Evolutionary conservation across 2,113 vertebrate genomes (phyloP).

Genomic region (Onychostruthus taczanowskii): DNA sequence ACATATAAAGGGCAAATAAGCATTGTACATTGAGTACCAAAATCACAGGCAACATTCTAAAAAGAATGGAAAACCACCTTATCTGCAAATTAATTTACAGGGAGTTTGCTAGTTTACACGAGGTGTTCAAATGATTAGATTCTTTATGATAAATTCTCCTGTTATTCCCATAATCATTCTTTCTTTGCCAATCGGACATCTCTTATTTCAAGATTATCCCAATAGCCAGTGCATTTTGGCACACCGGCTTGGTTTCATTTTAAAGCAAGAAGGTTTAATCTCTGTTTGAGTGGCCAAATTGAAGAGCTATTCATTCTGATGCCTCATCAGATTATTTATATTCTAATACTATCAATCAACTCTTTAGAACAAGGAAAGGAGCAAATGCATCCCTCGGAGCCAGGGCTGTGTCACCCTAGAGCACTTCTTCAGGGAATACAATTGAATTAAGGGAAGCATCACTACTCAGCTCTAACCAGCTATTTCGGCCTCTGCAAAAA

Average conservation of each 20-base stretch:
- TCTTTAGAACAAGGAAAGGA: background rate
- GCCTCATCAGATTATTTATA: background rate
- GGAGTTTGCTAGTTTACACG: background rate
- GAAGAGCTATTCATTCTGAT: background rate
- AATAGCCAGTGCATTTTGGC: background rate
- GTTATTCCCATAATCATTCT: background rate
- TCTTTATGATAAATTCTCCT: background rate
- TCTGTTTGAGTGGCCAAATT: background rate
- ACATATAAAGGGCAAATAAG: background rate
- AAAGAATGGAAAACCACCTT: background rate
- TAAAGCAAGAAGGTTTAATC: background rate
- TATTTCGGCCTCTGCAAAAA: background rate
- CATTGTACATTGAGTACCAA: background rate
- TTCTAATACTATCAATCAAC: background rate
- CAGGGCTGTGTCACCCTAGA: background rate
- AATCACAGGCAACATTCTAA: background rate
- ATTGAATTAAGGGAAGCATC: background rate
- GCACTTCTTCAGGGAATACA: background rate
- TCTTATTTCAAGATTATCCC: background rate
- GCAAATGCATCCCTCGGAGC: background rate
- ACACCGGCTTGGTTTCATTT: background rate
- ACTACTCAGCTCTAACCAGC: background rate
- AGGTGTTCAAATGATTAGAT: background rate
- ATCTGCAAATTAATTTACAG: background rate
- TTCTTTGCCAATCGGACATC: background rate